Percentiles rank a stretch among this genome's conserved stretches.
Evolutionary conservation across 2,888 invertebrate genomes (phyloP).

Genomic region (Hemaris fuciformis): DNA sequence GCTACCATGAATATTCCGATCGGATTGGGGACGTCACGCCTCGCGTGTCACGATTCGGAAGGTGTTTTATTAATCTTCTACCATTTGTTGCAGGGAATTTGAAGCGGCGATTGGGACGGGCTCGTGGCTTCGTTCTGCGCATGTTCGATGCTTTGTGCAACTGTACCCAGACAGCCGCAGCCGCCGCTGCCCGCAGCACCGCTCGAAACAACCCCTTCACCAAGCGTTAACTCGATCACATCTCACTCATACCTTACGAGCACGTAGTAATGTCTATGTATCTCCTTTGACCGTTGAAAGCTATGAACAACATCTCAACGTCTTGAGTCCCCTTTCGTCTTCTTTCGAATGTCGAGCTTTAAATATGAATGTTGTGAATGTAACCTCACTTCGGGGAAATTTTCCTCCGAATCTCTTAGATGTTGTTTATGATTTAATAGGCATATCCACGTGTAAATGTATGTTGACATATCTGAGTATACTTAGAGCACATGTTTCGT

Average conservation of each 20-base stretch:
- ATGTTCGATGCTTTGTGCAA: slow-evolving; percentile 84
- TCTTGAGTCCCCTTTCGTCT: neutral
- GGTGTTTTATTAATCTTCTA: slow-evolving; percentile 3
- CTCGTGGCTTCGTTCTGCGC: slow-evolving; percentile 82
- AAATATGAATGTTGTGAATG: slow-evolving; percentile 1
- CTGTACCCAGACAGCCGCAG: slow-evolving; percentile 82
- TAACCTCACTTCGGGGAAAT: neutral
- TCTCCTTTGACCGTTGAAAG: too few species aligned
- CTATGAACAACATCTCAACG: too few species aligned
- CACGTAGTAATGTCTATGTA: slow-evolving; percentile 15
- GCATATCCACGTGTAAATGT: neutral
- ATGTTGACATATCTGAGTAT: neutral
- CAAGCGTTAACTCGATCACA: slow-evolving; percentile 65
- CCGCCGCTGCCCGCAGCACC: slow-evolving; percentile 78
- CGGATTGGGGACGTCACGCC: neutral
- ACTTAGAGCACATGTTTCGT: neutral
- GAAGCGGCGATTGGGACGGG: slow-evolving; percentile 82
- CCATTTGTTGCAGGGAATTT: slow-evolving; percentile 70
- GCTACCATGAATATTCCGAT: neutral
- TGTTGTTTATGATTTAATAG: neutral
- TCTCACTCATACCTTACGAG: slow-evolving; percentile 29
- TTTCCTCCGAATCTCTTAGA: neutral
- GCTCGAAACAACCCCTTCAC: slow-evolving; percentile 67
- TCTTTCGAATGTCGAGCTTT: slow-evolving; percentile 8
- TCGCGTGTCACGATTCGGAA: neutral